These are phyloP conservation scores for Globodera ellingtonae DNA, from an alignment of 1,140 invertebrate genomes.

Conservation along the genomic window DNA sequence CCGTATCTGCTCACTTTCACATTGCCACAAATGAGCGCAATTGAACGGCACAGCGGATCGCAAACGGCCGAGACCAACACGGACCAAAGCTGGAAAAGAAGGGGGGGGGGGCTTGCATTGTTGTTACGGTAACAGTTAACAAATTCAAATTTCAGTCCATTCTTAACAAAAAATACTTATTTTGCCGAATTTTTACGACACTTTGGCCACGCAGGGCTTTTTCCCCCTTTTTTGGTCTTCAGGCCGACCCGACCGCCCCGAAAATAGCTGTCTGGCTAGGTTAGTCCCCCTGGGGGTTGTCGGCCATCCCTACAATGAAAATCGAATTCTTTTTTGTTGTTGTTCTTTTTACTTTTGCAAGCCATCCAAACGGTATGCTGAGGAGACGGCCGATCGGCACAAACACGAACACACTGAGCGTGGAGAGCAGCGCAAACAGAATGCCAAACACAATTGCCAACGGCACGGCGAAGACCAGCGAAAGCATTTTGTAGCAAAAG, in stretches of 20 bases:
- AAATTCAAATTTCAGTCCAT: neutral
- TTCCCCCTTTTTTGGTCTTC: too few relatives aligned
- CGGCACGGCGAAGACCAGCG: constrained; percentile 32
- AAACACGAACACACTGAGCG: constrained; percentile 33
- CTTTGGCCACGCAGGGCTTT: too few relatives aligned
- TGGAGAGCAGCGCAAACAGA: constrained; percentile 40
- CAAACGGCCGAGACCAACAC: constrained; percentile 34
- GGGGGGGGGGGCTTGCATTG: too few relatives aligned
- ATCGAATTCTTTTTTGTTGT: too few relatives aligned
- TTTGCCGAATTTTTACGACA: too few relatives aligned
- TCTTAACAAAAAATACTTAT: too few relatives aligned
- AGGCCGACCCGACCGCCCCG: too few relatives aligned
- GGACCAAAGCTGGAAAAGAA: constrained; percentile 41
- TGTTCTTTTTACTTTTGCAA: constrained; percentile 37
- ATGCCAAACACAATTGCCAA: constrained; percentile 34
- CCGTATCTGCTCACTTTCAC: constrained; percentile 43
- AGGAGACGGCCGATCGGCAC: constrained; percentile 44
- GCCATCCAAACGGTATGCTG: constrained; percentile 40
- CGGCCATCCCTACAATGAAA: too few relatives aligned
- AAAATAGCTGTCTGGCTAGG: neutral
- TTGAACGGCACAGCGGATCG: constrained; percentile 39
- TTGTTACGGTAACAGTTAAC: neutral
- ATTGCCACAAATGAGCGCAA: constrained; percentile 25
- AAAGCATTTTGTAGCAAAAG: constrained; percentile 60
- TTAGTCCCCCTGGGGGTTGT: neutral